These are phyloP conservation scores for Nephotettix cincticeps DNA, from an alignment of 1,140 invertebrate species.

Conservation along the genomic window DNA sequence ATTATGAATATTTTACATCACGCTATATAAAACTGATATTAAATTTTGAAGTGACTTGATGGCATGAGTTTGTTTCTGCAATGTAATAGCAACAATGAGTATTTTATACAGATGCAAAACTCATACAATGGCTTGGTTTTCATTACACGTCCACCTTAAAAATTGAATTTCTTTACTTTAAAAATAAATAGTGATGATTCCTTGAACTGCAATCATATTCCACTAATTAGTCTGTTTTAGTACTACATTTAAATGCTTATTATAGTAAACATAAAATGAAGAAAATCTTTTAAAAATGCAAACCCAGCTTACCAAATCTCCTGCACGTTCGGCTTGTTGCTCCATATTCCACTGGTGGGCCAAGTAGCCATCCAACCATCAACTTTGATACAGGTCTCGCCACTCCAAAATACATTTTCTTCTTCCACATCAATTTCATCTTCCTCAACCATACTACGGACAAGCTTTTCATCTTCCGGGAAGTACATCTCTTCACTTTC, in stretches of 20 bases:
- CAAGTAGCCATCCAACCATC: slow-evolving; percentile 36
- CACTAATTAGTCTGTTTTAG: too few species aligned
- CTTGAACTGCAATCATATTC: too few species aligned
- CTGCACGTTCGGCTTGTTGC: slow-evolving; percentile 29
- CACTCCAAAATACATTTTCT: neutral
- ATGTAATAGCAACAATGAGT: too few species aligned
- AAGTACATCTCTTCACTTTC: slow-evolving; percentile 36
- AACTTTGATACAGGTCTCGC: slow-evolving; percentile 29
- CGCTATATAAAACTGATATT: neutral
- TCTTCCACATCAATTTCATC: slow-evolving; percentile 25
- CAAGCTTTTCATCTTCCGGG: slow-evolving; percentile 40
- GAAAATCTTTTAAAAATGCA: too few species aligned
- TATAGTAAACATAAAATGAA: too few species aligned
- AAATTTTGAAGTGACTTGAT: neutral
- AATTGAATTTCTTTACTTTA: too few species aligned
- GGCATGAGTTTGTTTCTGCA: neutral
- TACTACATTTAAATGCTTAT: neutral
- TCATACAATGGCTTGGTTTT: too few species aligned
- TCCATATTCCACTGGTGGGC: slow-evolving; percentile 37
- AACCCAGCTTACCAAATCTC: slow-evolving; percentile 1
- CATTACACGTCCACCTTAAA: too few species aligned
- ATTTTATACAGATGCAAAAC: too few species aligned
- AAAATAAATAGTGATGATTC: too few species aligned
- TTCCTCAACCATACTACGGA: slow-evolving; percentile 30
- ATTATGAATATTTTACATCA: neutral